These are phyloP conservation scores for Halisarca cf. caerulea DNA, from an alignment of 37 sponge, comb jelly and placozoan species.

Conservation along the genomic window DNA sequence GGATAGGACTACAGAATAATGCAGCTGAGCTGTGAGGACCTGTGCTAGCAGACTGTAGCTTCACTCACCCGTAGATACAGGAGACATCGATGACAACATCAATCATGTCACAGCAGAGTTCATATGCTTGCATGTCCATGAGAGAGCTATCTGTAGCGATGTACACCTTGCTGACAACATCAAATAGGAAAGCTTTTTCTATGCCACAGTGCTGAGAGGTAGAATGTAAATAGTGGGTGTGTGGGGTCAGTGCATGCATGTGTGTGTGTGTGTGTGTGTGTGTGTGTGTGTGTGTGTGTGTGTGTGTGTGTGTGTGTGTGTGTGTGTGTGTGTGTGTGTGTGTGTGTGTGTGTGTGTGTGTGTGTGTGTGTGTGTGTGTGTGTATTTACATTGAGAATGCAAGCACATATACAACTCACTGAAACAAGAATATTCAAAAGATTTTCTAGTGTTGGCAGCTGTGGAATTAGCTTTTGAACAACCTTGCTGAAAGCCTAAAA, in stretches of 20 bases:
- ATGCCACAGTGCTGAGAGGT: conserved; percentile 93
- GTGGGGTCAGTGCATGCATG: background rate
- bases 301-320: background rate
- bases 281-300: conserved; percentile 21
- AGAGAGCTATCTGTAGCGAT: conserved; percentile 92
- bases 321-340: background rate
- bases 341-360: background rate
- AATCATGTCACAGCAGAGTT: conserved; percentile 97
- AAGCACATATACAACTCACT: conserved; percentile 42
- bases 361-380: too few species aligned
- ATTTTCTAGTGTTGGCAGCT: conserved; percentile 90
- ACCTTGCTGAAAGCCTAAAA: conserved; percentile 87
- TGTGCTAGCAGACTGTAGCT: background rate
- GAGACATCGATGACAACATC: conserved; percentile 97
- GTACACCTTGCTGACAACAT: conserved; percentile 94
- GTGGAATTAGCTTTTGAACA: conserved; percentile 92
- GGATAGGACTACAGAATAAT: too few species aligned
- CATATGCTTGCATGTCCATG: conserved; percentile 90
- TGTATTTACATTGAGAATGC: background rate
- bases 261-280: background rate
- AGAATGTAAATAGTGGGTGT: too few species aligned
- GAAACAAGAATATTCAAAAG: conserved; percentile 87
- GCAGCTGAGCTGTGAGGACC: too few species aligned
- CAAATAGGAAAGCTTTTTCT: conserved; percentile 96
- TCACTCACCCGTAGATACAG: conserved; percentile 91